These are phyloP conservation scores for Lithophane ornitopus DNA, from an alignment of 2,888 invertebrate genomes.

Conservation along the genomic window DNA sequence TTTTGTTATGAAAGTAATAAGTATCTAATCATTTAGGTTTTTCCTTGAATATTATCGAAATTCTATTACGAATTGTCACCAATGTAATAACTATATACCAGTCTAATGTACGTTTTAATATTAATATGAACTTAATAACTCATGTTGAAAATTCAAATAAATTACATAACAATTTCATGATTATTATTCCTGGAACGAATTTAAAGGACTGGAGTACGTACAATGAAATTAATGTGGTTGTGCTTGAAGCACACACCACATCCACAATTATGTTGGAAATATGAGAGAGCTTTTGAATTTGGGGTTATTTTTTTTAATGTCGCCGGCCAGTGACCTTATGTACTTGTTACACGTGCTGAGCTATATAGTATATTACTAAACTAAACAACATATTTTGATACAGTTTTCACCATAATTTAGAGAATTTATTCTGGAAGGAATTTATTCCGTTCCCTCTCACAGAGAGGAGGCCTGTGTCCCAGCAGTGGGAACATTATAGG, in stretches of 20 bases:
- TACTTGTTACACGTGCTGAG: not conserved
- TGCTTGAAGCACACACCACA: constrained; percentile 48
- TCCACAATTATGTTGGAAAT: constrained; percentile 50
- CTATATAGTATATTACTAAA: not conserved
- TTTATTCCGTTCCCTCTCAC: no score
- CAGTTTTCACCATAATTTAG: not conserved
- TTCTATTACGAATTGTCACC: constrained; percentile 33
- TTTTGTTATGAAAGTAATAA: constrained; percentile 26
- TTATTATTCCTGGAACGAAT: constrained; percentile 41
- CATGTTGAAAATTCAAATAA: constrained; percentile 53
- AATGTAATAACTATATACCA: constrained; percentile 15
- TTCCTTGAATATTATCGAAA: constrained; percentile 7
- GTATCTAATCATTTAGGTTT: constrained; percentile 12
- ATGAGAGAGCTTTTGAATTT: constrained; percentile 30
- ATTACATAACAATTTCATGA: constrained; percentile 38
- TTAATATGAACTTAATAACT: constrained; percentile 35
- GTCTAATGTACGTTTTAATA: constrained; percentile 29
- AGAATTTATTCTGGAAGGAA: not conserved
- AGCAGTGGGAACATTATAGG: no score
- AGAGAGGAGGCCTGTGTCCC: no score
- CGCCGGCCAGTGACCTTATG: not conserved
- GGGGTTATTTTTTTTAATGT: constrained; percentile 12
- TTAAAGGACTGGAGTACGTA: constrained; percentile 27
- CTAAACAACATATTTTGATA: not conserved
- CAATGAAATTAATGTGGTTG: constrained; percentile 61